A percentile compares a stretch with the other conserved stretches of the same genome.
Evolutionary conservation across 30 jellyfish, hydroid and myxozoan species (phyloP).

Genomic region (Mastigias papua): DNA sequence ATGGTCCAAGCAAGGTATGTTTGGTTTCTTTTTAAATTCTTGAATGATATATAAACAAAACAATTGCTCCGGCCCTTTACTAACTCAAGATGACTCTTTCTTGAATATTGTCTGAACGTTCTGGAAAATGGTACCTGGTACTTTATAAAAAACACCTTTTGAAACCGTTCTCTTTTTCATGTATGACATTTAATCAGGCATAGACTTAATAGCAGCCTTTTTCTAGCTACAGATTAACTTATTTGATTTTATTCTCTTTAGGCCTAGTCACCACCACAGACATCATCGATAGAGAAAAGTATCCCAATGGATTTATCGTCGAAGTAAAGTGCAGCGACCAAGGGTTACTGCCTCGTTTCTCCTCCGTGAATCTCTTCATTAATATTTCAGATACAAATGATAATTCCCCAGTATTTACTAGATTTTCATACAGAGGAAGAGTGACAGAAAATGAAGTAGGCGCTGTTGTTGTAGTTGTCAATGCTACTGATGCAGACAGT

Average conservation of each 20-base stretch:
- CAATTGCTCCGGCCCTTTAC: no score
- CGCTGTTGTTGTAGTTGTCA: conserved; percentile 61
- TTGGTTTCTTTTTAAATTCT: no score
- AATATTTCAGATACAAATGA: conserved; percentile 73
- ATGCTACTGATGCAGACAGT: conserved; percentile 86
- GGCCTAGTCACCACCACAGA: conserved; percentile 41
- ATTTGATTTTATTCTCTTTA: background rate
- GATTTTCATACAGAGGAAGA: conserved; percentile 65
- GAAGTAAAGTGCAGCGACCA: conserved; percentile 41
- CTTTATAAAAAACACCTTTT: no score
- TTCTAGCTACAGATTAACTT: background rate
- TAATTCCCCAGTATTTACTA: conserved; percentile 62
- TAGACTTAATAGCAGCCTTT: no score
- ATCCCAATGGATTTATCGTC: conserved; percentile 54
- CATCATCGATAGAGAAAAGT: conserved; percentile 46
- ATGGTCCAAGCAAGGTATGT: no score
- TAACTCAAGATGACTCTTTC: no score
- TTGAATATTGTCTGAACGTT: no score
- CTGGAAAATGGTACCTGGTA: no score
- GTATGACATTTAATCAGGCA: no score
- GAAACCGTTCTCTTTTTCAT: no score
- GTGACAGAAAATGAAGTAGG: conserved; percentile 57
- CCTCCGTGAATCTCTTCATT: conserved; percentile 32
- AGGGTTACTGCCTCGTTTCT: conserved; percentile 43
- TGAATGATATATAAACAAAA: no score